Conservation (phyloP, 1,140 invertebrate species). For the Macrotrachela quadricornifera region DNA sequence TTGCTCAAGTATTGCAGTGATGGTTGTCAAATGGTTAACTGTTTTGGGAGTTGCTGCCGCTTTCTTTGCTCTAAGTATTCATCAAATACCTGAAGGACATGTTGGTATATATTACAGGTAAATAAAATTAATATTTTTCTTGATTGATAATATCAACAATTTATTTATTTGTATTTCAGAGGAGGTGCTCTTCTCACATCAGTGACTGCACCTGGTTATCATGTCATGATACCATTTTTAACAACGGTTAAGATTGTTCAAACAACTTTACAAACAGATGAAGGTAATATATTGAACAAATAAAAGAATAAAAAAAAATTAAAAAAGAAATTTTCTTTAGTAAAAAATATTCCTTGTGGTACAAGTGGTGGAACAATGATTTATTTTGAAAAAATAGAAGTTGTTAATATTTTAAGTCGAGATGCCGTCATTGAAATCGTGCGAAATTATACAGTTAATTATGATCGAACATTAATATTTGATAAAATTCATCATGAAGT, state of each 20-base stretch:
- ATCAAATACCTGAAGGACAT: conserved; percentile 37
- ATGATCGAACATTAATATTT: conserved; percentile 68
- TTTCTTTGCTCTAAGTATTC: background rate
- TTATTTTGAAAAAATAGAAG: conserved; percentile 76
- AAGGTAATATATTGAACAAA: no score
- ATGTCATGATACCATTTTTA: conserved; percentile 67
- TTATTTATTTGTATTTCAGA: conserved; percentile 21
- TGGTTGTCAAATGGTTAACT: no score
- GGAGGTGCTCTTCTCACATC: conserved; percentile 56
- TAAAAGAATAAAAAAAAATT: no score
- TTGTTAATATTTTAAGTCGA: conserved; percentile 58
- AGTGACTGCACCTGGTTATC: conserved; percentile 60
- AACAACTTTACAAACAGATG: conserved; percentile 8
- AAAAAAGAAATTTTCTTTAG: conserved; percentile 52
- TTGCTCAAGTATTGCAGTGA: no score
- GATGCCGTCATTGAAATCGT: conserved; percentile 57
- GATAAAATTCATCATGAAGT: conserved; percentile 79
- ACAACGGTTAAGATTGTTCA: conserved; percentile 59
- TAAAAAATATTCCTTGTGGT: conserved; percentile 77
- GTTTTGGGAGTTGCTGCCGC: no score
- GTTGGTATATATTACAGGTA: conserved; percentile 69
- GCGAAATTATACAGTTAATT: conserved; percentile 69
- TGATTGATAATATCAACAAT: no score
- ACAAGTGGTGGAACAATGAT: conserved; percentile 80
- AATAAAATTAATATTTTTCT: conserved; percentile 22